phyloP scores from a whole-genome alignment of 2,113 vertebrate genomes.

The Daphoenositta chrysoptera region DNA sequence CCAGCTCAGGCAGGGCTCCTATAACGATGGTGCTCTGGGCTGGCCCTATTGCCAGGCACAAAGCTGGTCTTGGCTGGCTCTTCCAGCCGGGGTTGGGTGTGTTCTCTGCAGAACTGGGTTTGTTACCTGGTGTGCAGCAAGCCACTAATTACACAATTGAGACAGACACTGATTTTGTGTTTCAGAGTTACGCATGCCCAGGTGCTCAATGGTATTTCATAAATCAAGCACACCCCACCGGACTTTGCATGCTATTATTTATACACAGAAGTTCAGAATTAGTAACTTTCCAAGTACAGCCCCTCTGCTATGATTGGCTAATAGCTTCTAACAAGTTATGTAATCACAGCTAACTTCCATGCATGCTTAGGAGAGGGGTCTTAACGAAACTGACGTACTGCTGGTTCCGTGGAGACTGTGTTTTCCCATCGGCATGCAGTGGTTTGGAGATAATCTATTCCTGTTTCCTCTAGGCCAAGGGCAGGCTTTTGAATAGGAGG shows the following conservation, averaged over 20 bases:
- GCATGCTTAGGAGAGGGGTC: neutral
- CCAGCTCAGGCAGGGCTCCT: neutral
- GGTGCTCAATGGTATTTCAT: neutral
- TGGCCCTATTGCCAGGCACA: neutral
- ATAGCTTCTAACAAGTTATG: neutral
- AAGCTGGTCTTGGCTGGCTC: neutral
- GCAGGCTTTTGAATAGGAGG: neutral
- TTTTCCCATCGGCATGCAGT: neutral
- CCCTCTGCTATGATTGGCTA: neutral
- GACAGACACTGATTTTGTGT: neutral
- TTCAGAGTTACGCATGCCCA: neutral
- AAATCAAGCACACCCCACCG: rapidly evolving
- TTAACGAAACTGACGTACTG: rapidly evolving
- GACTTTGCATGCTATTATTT: neutral
- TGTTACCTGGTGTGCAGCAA: neutral
- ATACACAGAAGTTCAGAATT: neutral
- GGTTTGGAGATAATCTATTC: neutral
- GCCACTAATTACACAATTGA: neutral
- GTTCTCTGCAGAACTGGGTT: neutral
- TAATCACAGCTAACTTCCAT: neutral
- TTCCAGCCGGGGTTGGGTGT: neutral
- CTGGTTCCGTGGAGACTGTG: neutral
- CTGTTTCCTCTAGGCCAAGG: neutral
- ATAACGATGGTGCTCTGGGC: neutral
- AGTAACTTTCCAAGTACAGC: neutral